These are phyloP conservation scores for Trididemnum miniatum DNA, from an alignment of 23 tunicate species.

Conservation along the genomic window DNA sequence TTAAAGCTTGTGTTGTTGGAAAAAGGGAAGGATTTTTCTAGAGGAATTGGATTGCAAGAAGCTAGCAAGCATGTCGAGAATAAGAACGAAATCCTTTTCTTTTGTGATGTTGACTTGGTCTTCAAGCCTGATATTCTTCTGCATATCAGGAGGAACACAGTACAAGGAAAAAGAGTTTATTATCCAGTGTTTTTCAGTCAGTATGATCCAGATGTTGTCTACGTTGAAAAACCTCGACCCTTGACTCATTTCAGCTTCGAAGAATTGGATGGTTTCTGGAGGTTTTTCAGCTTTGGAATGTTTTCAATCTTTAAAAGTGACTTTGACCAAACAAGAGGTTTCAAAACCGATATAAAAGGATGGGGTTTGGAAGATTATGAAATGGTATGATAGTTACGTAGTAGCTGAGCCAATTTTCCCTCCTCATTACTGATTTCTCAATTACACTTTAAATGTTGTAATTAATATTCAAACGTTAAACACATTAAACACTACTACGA, in stretches of 20 bases:
- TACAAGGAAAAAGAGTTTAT: conserved; percentile 64
- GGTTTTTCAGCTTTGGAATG: conserved; percentile 89
- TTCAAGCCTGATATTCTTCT: conserved; percentile 55
- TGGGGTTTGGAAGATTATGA: conserved; percentile 92
- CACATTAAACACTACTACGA: too few relatives aligned
- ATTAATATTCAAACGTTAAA: too few relatives aligned
- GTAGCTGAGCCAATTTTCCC: too few relatives aligned
- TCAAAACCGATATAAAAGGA: conserved; percentile 59
- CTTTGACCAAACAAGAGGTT: conserved; percentile 68
- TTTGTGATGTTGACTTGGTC: conserved; percentile 91
- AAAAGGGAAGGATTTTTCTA: conserved; percentile 65
- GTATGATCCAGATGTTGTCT: conserved; percentile 77
- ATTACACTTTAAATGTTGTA: too few relatives aligned
- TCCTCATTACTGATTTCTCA: too few relatives aligned
- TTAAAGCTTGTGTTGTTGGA: conserved; percentile 16
- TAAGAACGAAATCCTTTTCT: conserved; percentile 68
- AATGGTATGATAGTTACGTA: conserved; percentile 61
- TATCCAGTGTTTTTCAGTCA: conserved; percentile 94
- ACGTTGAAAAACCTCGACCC: conserved; percentile 37
- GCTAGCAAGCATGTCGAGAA: conserved; percentile 39
- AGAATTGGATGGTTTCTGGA: conserved; percentile 89
- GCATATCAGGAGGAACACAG: conserved; percentile 77
- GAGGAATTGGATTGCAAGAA: conserved; percentile 70
- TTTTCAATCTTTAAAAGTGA: conserved; percentile 86
- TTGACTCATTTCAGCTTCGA: conserved; percentile 42